Evolutionary conservation across 2,888 invertebrate genomes (phyloP).

Genomic region (Augiades crinisus): DNA sequence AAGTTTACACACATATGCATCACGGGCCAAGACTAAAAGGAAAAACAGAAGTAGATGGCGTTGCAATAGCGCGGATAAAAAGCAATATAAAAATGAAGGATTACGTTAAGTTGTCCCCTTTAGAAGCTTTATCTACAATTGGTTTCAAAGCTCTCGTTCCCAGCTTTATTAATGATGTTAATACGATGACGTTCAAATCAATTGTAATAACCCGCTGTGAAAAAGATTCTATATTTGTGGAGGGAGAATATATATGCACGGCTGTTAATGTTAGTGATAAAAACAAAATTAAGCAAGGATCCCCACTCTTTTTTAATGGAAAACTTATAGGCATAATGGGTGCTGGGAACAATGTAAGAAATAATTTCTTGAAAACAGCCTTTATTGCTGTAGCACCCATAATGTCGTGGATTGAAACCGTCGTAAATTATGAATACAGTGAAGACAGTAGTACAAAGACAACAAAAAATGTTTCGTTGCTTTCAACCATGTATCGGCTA

Average conservation of each 20-base stretch:
- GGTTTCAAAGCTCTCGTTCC: conserved; percentile 45
- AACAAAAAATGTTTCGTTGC: not conserved
- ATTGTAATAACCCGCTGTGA: conserved; percentile 44
- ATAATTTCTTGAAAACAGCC: conserved; percentile 9
- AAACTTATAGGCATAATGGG: conserved; percentile 38
- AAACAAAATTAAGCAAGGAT: conserved; percentile 44
- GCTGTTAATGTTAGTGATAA: conserved; percentile 33
- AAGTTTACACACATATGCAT: not conserved
- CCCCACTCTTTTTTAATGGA: conserved; percentile 48
- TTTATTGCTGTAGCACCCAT: conserved; percentile 26
- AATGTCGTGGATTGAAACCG: conserved; percentile 43
- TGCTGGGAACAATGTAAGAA: conserved; percentile 5
- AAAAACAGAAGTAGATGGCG: not conserved
- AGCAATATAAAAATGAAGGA: not conserved
- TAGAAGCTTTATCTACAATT: conserved; percentile 39
- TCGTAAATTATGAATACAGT: not conserved
- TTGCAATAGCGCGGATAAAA: not conserved
- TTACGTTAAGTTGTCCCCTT: conserved; percentile 39
- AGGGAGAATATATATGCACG: conserved; percentile 46
- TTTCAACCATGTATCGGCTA: not conserved
- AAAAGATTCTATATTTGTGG: conserved; percentile 18
- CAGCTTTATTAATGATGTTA: conserved; percentile 31
- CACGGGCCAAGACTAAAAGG: not conserved
- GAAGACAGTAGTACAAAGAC: not conserved
- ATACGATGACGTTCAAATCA: conserved; percentile 35